phyloP scores from a whole-genome alignment of 2,888 invertebrate genomes.

The Malthinus seriepunctatus region DNA sequence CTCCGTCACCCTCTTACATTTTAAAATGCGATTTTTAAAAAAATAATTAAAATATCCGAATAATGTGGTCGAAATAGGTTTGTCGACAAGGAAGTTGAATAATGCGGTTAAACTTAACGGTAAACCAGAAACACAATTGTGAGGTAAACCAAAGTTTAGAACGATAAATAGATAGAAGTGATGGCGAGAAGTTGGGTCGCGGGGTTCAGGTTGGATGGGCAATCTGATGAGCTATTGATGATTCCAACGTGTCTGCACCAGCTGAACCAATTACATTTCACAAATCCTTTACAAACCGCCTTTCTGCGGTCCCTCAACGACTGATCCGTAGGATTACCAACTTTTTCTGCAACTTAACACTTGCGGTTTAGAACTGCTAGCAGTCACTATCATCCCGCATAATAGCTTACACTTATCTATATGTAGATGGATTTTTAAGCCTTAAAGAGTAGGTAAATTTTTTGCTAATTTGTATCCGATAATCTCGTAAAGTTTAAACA shows the following conservation, averaged over 20 bases:
- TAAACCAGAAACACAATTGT: constrained; percentile 26
- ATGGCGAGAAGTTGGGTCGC: constrained; percentile 33
- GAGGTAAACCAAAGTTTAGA: constrained; percentile 30
- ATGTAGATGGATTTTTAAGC: constrained; percentile 32
- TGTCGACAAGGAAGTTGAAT: constrained; percentile 9
- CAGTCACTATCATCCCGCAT: constrained; percentile 26
- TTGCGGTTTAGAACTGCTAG: constrained; percentile 29
- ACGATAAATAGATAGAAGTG: constrained; percentile 30
- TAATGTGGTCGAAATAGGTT: background rate
- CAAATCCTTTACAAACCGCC: constrained; percentile 52
- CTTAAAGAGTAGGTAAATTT: constrained; percentile 7
- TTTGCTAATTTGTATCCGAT: constrained; percentile 29
- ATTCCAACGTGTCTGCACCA: constrained; percentile 64
- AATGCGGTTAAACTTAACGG: constrained; percentile 17
- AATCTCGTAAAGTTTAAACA: constrained; percentile 38
- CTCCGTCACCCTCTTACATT: constrained; percentile 9
- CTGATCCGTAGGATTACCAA: constrained; percentile 40
- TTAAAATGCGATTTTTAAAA: background rate
- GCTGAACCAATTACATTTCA: constrained; percentile 66
- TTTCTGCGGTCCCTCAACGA: constrained; percentile 43
- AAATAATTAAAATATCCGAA: background rate
- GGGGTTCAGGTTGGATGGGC: constrained; percentile 47
- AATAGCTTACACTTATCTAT: constrained; percentile 34
- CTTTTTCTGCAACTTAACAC: constrained; percentile 20
- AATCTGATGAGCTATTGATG: constrained; percentile 66